A percentile compares a stretch with the other conserved stretches of the same genome.
Evolutionary conservation across 2,113 vertebrate species (phyloP).

Genomic region (Scatophagus argus): DNA sequence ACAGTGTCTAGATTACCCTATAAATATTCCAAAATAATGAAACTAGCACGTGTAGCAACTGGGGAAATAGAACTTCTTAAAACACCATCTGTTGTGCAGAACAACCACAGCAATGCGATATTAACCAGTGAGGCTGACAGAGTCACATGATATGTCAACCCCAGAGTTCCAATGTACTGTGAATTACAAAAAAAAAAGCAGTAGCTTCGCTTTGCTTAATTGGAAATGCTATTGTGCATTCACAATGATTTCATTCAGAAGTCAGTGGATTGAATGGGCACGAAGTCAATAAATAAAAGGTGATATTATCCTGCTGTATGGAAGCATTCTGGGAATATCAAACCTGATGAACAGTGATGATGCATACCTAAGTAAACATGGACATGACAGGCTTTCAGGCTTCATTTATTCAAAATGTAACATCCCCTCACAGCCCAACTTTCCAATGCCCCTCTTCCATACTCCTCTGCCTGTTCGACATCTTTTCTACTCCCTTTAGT

Average conservation of each 20-base stretch:
- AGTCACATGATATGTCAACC: slow-evolving; percentile 46
- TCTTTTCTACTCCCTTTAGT: background rate
- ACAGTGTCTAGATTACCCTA: slow-evolving; percentile 46
- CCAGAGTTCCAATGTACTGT: slow-evolving; percentile 7
- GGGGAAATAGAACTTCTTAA: slow-evolving; percentile 64
- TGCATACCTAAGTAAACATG: slow-evolving; percentile 49
- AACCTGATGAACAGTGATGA: slow-evolving; percentile 38
- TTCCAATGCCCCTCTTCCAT: background rate
- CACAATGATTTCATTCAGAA: slow-evolving; percentile 28
- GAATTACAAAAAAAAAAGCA: slow-evolving; percentile 31
- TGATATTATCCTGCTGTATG: slow-evolving; percentile 54
- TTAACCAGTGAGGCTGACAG: slow-evolving; percentile 60
- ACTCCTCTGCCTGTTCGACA: background rate
- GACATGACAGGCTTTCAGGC: slow-evolving; percentile 13
- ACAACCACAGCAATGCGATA: slow-evolving; percentile 51
- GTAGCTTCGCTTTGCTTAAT: slow-evolving; percentile 27
- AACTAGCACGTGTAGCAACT: slow-evolving; percentile 30
- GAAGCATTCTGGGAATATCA: slow-evolving; percentile 55
- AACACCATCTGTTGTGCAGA: slow-evolving; percentile 72
- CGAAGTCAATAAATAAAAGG: slow-evolving; percentile 31
- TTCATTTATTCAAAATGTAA: slow-evolving; percentile 46
- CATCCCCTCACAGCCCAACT: background rate
- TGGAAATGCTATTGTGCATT: slow-evolving; percentile 20
- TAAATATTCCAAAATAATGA: slow-evolving; percentile 54
- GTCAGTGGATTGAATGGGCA: slow-evolving; percentile 24